Conservation (phyloP, 2,888 invertebrate genomes). For the Stenodema calcarata region DNA sequence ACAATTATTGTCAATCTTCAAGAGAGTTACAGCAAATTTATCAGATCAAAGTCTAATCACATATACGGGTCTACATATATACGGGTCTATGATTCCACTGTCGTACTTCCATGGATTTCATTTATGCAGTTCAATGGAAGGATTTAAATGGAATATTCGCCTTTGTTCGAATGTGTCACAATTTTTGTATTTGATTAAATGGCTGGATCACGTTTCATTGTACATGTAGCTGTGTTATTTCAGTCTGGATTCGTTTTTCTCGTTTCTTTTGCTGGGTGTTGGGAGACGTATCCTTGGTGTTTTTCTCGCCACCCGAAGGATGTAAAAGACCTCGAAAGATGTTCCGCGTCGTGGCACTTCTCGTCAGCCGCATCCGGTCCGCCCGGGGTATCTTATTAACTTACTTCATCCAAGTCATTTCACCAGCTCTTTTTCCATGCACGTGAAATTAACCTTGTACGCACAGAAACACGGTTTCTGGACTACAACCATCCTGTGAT, state of each 20-base stretch:
- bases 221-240: no score
- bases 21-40: no score
- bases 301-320: not conserved
- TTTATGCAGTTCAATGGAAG: no score
- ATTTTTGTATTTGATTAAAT: no score
- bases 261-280: not conserved
- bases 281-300: not conserved
- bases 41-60: no score
- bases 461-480: not conserved
- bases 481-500: not conserved
- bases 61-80: no score
- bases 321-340: slow-evolving; percentile 11
- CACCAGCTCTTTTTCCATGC: not conserved
- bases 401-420: not conserved
- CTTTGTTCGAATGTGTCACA: no score
- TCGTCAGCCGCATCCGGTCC: slow-evolving; percentile 29
- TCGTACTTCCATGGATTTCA: no score
- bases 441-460: not conserved
- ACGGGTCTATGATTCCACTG: no score
- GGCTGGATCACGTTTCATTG: no score
- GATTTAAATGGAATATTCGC: no score
- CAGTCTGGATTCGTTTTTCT: not conserved
- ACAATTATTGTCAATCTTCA: no score
- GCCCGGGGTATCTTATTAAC: not conserved
- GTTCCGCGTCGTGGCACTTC: slow-evolving; percentile 4